phyloP scores from a whole-genome alignment of 2,888 invertebrate species.

The Nomada ruficornis region DNA sequence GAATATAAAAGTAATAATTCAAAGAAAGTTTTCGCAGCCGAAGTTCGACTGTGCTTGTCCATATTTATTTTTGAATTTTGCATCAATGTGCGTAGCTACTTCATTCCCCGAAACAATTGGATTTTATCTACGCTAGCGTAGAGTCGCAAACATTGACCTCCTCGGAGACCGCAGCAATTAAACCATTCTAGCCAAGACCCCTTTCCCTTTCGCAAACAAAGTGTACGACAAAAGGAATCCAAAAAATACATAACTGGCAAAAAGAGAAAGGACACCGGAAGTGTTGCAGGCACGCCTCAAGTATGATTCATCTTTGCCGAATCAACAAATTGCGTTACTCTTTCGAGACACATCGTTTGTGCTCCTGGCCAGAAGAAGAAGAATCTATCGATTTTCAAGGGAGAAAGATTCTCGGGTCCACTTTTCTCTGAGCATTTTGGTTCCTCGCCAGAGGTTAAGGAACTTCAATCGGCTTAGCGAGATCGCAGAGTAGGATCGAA shows the following conservation, averaged over 20 bases:
- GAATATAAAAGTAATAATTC: too few relatives aligned
- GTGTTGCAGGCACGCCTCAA: too few relatives aligned
- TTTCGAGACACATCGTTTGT: constrained; percentile 20
- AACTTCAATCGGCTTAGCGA: constrained; percentile 4
- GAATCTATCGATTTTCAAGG: constrained; percentile 32
- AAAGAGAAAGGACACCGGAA: constrained; percentile 5
- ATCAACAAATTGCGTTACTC: constrained; percentile 42
- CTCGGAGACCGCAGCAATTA: not conserved
- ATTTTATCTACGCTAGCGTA: not conserved
- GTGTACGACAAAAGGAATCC: not conserved
- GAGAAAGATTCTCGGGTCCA: not conserved
- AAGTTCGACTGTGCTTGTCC: not conserved
- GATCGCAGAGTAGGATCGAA: constrained; percentile 4
- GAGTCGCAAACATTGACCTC: not conserved
- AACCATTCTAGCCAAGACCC: not conserved
- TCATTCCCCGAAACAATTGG: not conserved
- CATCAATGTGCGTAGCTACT: not conserved
- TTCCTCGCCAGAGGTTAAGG: constrained; percentile 27
- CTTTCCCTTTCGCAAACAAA: too few relatives aligned
- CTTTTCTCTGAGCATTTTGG: not conserved
- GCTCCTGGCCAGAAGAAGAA: not conserved
- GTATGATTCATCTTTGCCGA: constrained; percentile 37
- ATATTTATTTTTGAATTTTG: not conserved
- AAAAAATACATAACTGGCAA: not conserved
- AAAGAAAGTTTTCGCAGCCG: not conserved